Evolutionary conservation across 2,888 invertebrate genomes (phyloP), one percentile per base, ranked within the genome.

Genomic region (Phytoseiulus persimilis): DNA sequence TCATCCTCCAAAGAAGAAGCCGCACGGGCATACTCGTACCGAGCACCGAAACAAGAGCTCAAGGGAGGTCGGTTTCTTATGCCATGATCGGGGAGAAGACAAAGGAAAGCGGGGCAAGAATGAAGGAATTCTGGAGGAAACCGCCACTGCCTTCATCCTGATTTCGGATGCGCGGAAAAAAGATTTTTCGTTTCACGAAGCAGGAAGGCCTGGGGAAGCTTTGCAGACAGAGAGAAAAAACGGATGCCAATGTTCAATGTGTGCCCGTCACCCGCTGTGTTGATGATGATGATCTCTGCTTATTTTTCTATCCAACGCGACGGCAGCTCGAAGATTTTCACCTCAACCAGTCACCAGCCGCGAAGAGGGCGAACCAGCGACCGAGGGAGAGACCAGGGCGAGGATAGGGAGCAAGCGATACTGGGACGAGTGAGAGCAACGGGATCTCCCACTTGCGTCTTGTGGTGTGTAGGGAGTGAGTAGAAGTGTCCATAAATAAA

Each of bases 401-500:
- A 65, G 65, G 28, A 14, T 65, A 28, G 65, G 65, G 65, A 65
- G 65, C 65, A 65, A 65, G 65, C 65, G 65, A 65, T 65, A 65
- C 65, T 65, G 65, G 18, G 65, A 65, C 23, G 65, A 65, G 5
- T 9, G 39, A 39, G 39, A 39, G 39, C 39, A 39, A 39, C 5
- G 39, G 28, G 65, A 65, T 65, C 65, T 65, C 65, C 18, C 65
- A 65, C 65, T 65, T 65, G 65, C 65, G 65, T 18, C 65, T 65
- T 65, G 65, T 65, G 65, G 65, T 65, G 65, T 65, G 65, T 39
- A 9, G 3, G 39, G 39, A 39, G 39, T 65, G 65, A 65, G 65
- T 65, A 65, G 65, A 65, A 65, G 65, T 65, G 65, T 45, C 87
- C 87, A 87, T 87, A 87, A 87, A 87, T 87, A 87, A 87, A 87